Evolutionary conservation across 2,113 vertebrate species (phyloP).

Genomic region (Oostethus manadensis): DNA sequence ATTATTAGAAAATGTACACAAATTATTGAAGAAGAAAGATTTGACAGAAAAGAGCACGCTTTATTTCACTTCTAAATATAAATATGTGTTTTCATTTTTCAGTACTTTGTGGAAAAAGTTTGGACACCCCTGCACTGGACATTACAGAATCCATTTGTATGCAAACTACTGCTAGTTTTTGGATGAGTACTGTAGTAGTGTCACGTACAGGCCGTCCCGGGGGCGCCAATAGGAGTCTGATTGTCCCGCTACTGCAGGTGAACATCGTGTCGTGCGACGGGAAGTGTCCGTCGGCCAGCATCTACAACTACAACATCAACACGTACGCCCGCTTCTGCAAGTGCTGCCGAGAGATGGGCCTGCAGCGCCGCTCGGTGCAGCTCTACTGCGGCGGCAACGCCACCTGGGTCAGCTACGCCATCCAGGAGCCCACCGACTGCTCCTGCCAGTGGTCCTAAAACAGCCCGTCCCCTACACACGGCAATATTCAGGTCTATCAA

Average conservation of each 20-base stretch:
- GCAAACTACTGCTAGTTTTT: no score
- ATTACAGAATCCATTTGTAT: no score
- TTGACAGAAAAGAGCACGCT: no score
- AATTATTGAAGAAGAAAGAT: no score
- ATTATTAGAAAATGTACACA: no score
- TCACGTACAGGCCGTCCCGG: no score
- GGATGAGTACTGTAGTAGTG: no score
- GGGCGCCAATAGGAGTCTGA: no score
- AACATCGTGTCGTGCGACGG: slow-evolving; percentile 97
- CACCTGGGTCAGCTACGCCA: slow-evolving; percentile 90
- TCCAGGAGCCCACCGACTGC: slow-evolving; percentile 96
- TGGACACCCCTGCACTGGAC: no score
- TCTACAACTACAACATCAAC: slow-evolving; percentile 99
- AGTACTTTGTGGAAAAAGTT: no score
- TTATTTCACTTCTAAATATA: no score
- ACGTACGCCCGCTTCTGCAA: slow-evolving; percentile 95
- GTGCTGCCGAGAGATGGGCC: slow-evolving; percentile 91
- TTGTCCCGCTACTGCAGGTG: slow-evolving; percentile 69
- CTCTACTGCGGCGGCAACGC: slow-evolving; percentile 90
- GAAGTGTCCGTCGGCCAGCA: slow-evolving; percentile 94
- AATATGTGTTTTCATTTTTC: no score
- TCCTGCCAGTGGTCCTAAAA: slow-evolving; percentile 94
- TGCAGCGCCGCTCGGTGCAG: slow-evolving; percentile 87
- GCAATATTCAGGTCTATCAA: not conserved
- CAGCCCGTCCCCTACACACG: slow-evolving; percentile 1